Evolutionary conservation across 2,113 vertebrate species (phyloP).

Genomic region (Cyphomyrus discorhynchus): DNA sequence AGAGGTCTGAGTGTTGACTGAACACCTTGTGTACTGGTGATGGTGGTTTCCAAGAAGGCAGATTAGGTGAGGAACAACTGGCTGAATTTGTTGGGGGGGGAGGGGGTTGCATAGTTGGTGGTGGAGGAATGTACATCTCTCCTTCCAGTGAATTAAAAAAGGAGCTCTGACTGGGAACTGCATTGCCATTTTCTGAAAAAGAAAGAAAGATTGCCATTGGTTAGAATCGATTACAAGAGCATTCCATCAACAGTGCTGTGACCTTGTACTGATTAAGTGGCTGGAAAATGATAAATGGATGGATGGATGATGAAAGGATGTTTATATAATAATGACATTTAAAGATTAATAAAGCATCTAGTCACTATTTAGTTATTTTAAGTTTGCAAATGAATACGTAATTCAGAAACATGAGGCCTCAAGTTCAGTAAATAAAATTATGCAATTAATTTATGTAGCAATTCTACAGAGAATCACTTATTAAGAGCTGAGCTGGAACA

Average conservation of each 20-base stretch:
- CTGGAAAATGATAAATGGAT: not conserved
- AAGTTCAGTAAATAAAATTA: not conserved
- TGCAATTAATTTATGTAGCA: not conserved
- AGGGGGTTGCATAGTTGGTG: slow-evolving; percentile 46
- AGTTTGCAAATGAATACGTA: not conserved
- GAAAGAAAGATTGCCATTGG: not conserved
- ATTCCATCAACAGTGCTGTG: not conserved
- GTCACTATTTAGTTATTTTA: not conserved
- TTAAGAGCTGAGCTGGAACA: not conserved
- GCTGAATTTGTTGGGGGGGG: slow-evolving; percentile 45
- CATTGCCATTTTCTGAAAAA: slow-evolving; percentile 56
- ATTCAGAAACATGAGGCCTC: not conserved
- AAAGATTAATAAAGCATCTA: not conserved
- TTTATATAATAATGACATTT: not conserved
- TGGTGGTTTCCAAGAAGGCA: slow-evolving; percentile 44
- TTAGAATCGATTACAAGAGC: not conserved
- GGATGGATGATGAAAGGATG: not conserved
- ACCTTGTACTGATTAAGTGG: not conserved
- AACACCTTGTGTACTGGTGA: slow-evolving; percentile 27
- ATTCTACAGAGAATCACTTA: not conserved
- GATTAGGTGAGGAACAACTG: slow-evolving; percentile 38
- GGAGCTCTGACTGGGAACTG: slow-evolving; percentile 57
- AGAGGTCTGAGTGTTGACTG: slow-evolving; percentile 36
- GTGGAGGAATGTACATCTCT: slow-evolving; percentile 61
- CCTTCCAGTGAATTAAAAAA: slow-evolving; percentile 51